Conservation (phyloP, 2,888 invertebrate species). For the Zaprionus lineosus region DNA sequence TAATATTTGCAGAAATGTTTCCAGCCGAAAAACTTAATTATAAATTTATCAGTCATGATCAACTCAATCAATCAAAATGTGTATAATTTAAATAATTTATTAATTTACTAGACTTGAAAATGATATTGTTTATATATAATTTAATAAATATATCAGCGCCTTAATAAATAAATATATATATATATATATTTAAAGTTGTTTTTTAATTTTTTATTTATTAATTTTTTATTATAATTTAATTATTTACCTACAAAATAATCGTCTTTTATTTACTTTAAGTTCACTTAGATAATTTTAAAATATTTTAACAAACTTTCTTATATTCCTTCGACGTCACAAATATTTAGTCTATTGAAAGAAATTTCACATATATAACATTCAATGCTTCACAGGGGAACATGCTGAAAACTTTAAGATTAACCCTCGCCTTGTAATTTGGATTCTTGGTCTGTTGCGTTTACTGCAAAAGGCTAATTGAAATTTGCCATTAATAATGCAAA, state of each 20-base stretch:
- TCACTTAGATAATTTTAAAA: not conserved
- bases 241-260: too few relatives aligned
- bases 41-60: too few relatives aligned
- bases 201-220: not conserved
- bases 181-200: not conserved
- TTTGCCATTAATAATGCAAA: slow-evolving; percentile 77
- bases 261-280: not conserved
- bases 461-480: slow-evolving; percentile 75
- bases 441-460: slow-evolving; percentile 68
- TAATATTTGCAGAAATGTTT: too few relatives aligned
- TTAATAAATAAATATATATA: not conserved
- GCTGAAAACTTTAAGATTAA: slow-evolving; percentile 17
- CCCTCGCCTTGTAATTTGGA: slow-evolving; percentile 57
- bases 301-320: not conserved
- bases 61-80: not conserved
- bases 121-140: not conserved
- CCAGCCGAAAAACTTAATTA: too few relatives aligned
- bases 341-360: too few relatives aligned
- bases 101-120: not conserved
- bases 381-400: too few relatives aligned
- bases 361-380: too few relatives aligned
- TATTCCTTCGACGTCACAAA: too few relatives aligned
- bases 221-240: not conserved
- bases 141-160: not conserved
- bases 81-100: not conserved